Conservation (phyloP, 2,797 vertebrate genomes). For the Sebastes minor region DNA sequence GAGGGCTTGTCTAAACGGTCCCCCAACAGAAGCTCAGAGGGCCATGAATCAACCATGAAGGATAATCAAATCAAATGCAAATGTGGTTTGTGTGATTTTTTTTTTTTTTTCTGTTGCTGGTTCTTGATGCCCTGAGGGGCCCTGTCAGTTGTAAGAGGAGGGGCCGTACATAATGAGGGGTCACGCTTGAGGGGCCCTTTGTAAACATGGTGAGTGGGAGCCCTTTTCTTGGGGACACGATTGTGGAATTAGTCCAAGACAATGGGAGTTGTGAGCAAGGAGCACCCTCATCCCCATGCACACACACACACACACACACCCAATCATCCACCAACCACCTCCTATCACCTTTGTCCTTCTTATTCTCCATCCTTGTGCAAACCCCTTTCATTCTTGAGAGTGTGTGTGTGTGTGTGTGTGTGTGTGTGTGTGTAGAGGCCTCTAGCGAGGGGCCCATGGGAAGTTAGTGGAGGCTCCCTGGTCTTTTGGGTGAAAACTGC, state of each 20-base stretch:
- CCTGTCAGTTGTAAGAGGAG: slow-evolving; percentile 67
- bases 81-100: slow-evolving; percentile 66
- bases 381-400: slow-evolving; percentile 34
- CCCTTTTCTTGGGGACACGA: slow-evolving; percentile 75
- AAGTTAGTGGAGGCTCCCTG: neutral
- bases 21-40: slow-evolving; percentile 60
- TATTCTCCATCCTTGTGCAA: slow-evolving; percentile 11
- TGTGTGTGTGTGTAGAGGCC: neutral
- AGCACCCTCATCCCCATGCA: slow-evolving; percentile 4
- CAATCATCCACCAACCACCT: neutral
- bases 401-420: slow-evolving; percentile 9
- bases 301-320: neutral
- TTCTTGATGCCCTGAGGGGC: slow-evolving; percentile 71
- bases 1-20: slow-evolving; percentile 59
- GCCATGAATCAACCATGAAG: slow-evolving; percentile 79
- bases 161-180: slow-evolving; percentile 75
- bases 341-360: slow-evolving; percentile 24
- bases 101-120: slow-evolving; percentile 52
- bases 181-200: slow-evolving; percentile 77
- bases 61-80: slow-evolving; percentile 83
- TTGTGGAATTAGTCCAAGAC: slow-evolving; percentile 78
- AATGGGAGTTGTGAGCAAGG: slow-evolving; percentile 70
- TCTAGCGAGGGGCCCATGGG: slow-evolving; percentile 9
- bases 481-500: neutral
- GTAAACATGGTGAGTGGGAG: slow-evolving; percentile 72